Conservation (phyloP, 2,113 vertebrate species). For the Otis tarda region DNA sequence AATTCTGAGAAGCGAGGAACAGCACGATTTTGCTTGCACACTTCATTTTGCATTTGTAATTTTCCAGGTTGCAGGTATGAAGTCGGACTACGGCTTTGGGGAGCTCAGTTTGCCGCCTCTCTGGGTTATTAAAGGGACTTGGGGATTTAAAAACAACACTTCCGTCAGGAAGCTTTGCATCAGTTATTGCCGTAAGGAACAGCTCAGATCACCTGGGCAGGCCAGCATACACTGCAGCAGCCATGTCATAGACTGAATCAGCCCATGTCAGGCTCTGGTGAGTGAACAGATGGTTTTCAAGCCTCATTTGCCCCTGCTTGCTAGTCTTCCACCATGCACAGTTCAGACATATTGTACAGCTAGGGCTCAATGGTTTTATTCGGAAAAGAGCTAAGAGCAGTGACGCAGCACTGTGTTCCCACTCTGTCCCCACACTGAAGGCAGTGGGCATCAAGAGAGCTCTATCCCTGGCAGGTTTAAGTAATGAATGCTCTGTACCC, state of each 20-base stretch:
- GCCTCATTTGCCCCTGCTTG: conserved; percentile 11
- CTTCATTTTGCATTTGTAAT: neutral
- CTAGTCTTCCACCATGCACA: neutral
- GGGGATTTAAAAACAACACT: neutral
- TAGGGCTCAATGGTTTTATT: neutral
- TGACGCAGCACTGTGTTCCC: neutral
- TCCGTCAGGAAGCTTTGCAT: neutral
- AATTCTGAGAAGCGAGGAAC: neutral
- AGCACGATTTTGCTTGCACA: fast-evolving
- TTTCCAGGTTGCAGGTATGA: neutral
- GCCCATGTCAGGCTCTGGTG: neutral
- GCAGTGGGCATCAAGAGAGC: neutral
- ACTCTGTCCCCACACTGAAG: neutral
- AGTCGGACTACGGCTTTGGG: neutral
- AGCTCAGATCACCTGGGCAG: neutral
- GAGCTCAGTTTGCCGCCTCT: neutral
- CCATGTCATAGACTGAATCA: neutral
- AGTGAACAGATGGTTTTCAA: conserved; percentile 40
- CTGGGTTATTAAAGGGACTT: neutral
- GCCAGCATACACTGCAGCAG: neutral
- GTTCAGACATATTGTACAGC: neutral
- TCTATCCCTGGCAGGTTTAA: neutral
- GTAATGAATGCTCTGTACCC: neutral
- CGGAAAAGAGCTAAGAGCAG: neutral
- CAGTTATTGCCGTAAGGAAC: neutral